phyloP scores from a whole-genome alignment of 2,888 invertebrate species.

The Agrochola macilenta region DNA sequence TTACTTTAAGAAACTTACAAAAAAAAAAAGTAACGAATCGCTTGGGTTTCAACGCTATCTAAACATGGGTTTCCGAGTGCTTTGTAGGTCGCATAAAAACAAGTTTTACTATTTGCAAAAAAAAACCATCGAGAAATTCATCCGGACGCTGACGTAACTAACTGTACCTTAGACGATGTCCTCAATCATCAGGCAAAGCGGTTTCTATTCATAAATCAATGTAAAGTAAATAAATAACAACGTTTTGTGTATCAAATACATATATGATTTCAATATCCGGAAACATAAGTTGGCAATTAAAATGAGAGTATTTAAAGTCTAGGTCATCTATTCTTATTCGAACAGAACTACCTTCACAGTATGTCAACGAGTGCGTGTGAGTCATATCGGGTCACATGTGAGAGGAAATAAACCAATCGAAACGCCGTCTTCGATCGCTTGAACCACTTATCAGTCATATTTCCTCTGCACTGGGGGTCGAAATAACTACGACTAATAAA shows the following conservation, averaged over 20 bases:
- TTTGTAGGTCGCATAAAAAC: slow-evolving; percentile 75
- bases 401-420: slow-evolving; percentile 34
- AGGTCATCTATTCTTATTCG: slow-evolving; percentile 47
- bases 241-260: slow-evolving; percentile 33
- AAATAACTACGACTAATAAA: too few relatives aligned
- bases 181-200: slow-evolving; percentile 78
- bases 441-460: slow-evolving; percentile 13
- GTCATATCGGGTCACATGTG: slow-evolving; percentile 43
- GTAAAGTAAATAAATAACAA: slow-evolving; percentile 45
- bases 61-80: slow-evolving; percentile 67
- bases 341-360: slow-evolving; percentile 18
- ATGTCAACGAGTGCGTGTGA: slow-evolving; percentile 36
- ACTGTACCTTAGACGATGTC: slow-evolving; percentile 76
- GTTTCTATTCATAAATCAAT: slow-evolving; percentile 69
- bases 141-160: slow-evolving; percentile 75
- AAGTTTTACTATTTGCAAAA: slow-evolving; percentile 77
- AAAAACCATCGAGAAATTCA: slow-evolving; percentile 72
- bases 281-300: slow-evolving; percentile 35
- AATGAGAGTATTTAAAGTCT: slow-evolving; percentile 49
- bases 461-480: slow-evolving; percentile 21
- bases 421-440: slow-evolving; percentile 11
- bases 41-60: slow-evolving; percentile 61
- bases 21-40: slow-evolving; percentile 49
- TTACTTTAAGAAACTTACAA: slow-evolving; percentile 48
- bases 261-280: slow-evolving; percentile 38